Conservation (phyloP, 2,888 invertebrate genomes). For the Drosophila subsilvestris region DNA sequence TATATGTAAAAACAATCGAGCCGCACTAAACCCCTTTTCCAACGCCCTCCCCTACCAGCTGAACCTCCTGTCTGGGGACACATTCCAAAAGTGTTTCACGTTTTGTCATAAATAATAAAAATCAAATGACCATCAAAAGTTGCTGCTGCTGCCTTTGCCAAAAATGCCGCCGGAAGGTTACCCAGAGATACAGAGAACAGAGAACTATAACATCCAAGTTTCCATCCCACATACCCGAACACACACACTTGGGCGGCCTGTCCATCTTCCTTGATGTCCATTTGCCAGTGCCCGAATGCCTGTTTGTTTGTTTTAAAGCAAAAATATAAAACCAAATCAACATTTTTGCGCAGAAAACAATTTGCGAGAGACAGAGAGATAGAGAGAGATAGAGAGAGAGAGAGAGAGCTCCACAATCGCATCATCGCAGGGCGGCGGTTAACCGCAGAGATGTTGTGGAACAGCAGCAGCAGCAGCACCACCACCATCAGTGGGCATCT, state of each 20-base stretch:
- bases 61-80: conserved; percentile 1
- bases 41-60: background rate
- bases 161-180: conserved; percentile 68
- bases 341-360: conserved; percentile 68
- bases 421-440: conserved; percentile 10
- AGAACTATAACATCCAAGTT: conserved; percentile 10
- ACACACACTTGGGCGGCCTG: conserved; percentile 29
- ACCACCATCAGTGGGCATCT: conserved; percentile 62
- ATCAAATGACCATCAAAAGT: conserved; percentile 72
- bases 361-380: conserved; percentile 56
- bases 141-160: conserved; percentile 51
- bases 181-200: conserved; percentile 18
- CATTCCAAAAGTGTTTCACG: conserved; percentile 51
- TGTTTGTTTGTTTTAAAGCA: conserved; percentile 72
- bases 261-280: conserved; percentile 71
- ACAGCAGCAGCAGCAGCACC: conserved; percentile 31
- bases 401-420: background rate
- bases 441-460: conserved; percentile 16
- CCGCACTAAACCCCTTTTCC: background rate
- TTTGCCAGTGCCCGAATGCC: conserved; percentile 70
- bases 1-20: conserved; percentile 48
- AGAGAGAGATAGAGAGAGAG: background rate
- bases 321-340: conserved; percentile 78
- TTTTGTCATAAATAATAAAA: conserved; percentile 65
- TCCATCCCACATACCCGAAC: conserved; percentile 14